These are phyloP conservation scores for Achatina immaculata DNA, from an alignment of 1,140 invertebrate genomes.

Conservation along the genomic window DNA sequence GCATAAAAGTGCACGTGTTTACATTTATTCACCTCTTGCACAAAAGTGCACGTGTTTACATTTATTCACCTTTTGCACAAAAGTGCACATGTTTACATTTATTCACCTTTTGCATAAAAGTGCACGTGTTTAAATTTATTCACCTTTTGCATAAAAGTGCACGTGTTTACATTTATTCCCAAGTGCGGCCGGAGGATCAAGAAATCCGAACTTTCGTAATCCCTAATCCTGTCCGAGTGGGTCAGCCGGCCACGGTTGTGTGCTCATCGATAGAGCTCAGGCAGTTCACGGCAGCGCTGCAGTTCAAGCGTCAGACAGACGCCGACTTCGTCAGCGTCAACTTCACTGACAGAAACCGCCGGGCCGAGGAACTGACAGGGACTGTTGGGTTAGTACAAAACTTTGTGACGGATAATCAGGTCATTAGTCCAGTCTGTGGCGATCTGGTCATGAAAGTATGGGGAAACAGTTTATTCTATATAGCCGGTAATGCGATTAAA, in stretches of 20 bases:
- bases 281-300: neutral
- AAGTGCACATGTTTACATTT: too few species aligned
- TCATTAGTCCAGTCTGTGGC: too few species aligned
- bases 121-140: neutral
- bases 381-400: conserved; percentile 27
- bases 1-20: too few species aligned
- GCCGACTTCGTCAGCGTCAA: neutral
- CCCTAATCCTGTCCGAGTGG: neutral
- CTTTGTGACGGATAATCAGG: too few species aligned
- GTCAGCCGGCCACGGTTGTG: neutral
- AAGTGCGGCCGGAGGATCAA: conserved; percentile 22
- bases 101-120: neutral
- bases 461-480: too few species aligned
- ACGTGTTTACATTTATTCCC: neutral
- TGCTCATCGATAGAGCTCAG: conserved; percentile 2
- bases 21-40: too few species aligned
- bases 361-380: conserved; percentile 1
- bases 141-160: neutral
- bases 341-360: neutral
- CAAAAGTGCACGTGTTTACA: too few species aligned
- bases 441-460: too few species aligned
- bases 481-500: too few species aligned
- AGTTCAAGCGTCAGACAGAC: neutral
- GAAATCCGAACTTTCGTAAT: neutral
- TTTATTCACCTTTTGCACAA: too few species aligned